Percentiles rank a stretch among this genome's conserved stretches.
These are phyloP conservation scores for Dipodomys stephensi DNA, from an alignment of 2,113 vertebrate species.

Conservation along the genomic window DNA sequence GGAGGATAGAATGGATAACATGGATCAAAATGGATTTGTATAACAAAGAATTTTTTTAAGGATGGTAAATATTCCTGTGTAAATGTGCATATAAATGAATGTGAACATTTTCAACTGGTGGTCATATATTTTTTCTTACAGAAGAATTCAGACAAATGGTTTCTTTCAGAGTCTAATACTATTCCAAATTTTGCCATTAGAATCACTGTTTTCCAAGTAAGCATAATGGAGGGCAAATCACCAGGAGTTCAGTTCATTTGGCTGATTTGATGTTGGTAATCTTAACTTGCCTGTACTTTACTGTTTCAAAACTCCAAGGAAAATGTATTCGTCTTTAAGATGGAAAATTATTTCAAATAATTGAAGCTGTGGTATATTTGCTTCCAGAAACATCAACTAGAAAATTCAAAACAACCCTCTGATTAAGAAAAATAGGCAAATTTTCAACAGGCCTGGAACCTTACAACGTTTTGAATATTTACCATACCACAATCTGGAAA, in stretches of 20 bases:
- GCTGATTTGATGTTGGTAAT: not conserved
- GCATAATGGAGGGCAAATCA: not conserved
- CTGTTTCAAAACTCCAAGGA: not conserved
- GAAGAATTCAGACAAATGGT: not conserved
- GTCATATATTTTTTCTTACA: not conserved
- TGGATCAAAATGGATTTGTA: too few relatives aligned
- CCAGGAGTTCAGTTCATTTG: not conserved
- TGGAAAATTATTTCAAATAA: slow-evolving; percentile 26
- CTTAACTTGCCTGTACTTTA: not conserved
- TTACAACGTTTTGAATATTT: not conserved
- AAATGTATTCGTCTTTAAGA: not conserved
- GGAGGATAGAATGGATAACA: too few relatives aligned
- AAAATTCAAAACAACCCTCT: not conserved
- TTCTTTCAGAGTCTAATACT: not conserved
- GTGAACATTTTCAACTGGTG: not conserved
- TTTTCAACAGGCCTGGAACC: not conserved
- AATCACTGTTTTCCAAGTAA: not conserved
- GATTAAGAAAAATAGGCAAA: not conserved
- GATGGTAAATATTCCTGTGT: too few relatives aligned
- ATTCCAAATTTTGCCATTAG: not conserved
- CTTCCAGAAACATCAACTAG: not conserved
- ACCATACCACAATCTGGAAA: not conserved
- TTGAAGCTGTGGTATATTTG: not conserved
- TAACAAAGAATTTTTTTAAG: too few relatives aligned
- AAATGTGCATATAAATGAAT: not conserved